A percentile compares a stretch with the other conserved stretches of the same genome.
Evolutionary conservation across 2,797 vertebrate genomes (phyloP).

Genomic region (Enteromius viviparus): DNA sequence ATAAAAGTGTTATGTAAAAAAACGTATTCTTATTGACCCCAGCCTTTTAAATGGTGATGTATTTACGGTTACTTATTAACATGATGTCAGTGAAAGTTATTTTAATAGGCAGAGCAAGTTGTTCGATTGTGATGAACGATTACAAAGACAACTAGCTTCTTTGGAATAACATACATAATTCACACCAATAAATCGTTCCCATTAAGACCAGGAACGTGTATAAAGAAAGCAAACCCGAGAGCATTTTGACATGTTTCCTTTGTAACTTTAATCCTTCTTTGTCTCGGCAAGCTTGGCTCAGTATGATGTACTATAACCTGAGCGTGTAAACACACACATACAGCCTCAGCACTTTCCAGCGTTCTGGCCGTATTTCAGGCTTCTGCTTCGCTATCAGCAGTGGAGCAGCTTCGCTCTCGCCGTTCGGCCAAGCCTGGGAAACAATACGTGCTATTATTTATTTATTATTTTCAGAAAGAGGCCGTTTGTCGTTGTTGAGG

Average conservation of each 20-base stretch:
- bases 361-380: conserved; percentile 66
- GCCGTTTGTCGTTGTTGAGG: conserved; percentile 62
- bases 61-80: neutral
- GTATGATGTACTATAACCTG: conserved; percentile 75
- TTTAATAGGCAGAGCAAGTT: neutral
- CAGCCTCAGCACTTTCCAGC: conserved; percentile 69
- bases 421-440: conserved; percentile 68
- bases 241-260: neutral
- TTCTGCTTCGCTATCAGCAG: conserved; percentile 72
- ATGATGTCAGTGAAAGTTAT: neutral
- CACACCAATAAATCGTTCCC: neutral
- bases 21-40: no score
- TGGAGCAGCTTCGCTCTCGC: conserved; percentile 74
- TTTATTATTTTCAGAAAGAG: conserved; percentile 63
- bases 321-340: conserved; percentile 55
- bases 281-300: conserved; percentile 67
- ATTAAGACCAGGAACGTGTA: neutral
- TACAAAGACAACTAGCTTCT: neutral
- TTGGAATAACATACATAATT: neutral
- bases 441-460: conserved; percentile 70
- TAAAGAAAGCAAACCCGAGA: neutral
- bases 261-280: conserved; percentile 41
- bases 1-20: no score
- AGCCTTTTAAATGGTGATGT: no score
- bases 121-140: neutral